phyloP scores from a whole-genome alignment of 2,888 invertebrate species.

The Crossocerus cetratus region DNA sequence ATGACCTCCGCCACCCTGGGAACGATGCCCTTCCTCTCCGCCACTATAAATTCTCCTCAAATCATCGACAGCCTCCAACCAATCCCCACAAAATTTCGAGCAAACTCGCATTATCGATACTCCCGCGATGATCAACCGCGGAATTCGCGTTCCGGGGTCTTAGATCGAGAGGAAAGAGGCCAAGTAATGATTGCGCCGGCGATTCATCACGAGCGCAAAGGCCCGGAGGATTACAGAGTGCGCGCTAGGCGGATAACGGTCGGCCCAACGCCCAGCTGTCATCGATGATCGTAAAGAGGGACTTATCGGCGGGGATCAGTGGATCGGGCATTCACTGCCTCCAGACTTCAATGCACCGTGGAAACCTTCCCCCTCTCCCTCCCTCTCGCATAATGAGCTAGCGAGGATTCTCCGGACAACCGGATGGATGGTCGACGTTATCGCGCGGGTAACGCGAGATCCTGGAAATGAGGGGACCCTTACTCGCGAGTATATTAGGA shows the following conservation, averaged over 20 bases:
- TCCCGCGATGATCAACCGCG: not conserved
- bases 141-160: not conserved
- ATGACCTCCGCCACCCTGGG: not conserved
- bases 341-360: slow-evolving; percentile 21
- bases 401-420: slow-evolving; percentile 9
- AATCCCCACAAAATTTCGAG: not conserved
- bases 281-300: slow-evolving; percentile 28
- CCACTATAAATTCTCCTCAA: not conserved
- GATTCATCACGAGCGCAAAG: too few species aligned
- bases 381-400: slow-evolving; percentile 19
- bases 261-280: slow-evolving; percentile 34
- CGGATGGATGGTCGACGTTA: slow-evolving; percentile 10
- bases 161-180: not conserved
- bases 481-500: too few species aligned
- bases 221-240: too few species aligned
- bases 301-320: slow-evolving; percentile 35
- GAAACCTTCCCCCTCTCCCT: not conserved
- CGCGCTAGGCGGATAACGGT: slow-evolving; percentile 29
- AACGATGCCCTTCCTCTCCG: not conserved
- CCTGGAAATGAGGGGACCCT: not conserved
- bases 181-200: not conserved
- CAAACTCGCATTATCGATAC: not conserved
- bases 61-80: not conserved
- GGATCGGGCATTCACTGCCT: slow-evolving; percentile 1
- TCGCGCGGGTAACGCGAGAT: slow-evolving; percentile 11